A percentile compares a stretch with the other conserved stretches of the same genome.
These are phyloP conservation scores for Drosophila suboccidentalis DNA, from an alignment of 2,888 invertebrate genomes.

Conservation along the genomic window DNA sequence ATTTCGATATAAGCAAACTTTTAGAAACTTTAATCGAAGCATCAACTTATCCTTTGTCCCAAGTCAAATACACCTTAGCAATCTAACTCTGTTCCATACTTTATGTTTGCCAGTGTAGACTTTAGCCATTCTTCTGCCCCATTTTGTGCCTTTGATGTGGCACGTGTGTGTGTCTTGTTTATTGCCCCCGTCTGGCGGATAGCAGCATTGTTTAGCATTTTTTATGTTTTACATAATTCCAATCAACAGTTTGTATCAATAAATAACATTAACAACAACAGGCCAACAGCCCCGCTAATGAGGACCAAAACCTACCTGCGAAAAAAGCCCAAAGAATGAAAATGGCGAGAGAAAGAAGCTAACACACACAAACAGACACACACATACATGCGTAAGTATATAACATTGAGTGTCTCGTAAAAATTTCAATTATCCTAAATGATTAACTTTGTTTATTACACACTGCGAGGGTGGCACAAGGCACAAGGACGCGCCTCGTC, in stretches of 20 bases:
- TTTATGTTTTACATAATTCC: constrained; percentile 60
- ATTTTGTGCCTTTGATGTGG: constrained; percentile 36
- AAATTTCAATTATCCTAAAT: constrained; percentile 84
- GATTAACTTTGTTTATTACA: constrained; percentile 83
- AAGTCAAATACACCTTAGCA: background rate
- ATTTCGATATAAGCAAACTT: background rate
- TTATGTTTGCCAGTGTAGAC: constrained; percentile 5
- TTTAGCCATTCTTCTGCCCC: constrained; percentile 9
- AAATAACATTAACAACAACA: constrained; percentile 45
- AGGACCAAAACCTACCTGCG: constrained; percentile 57
- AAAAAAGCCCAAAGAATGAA: constrained; percentile 8
- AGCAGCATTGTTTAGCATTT: constrained; percentile 30
- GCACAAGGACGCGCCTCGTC: constrained; percentile 17
- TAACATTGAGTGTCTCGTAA: constrained; percentile 78
- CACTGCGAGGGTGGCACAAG: constrained; percentile 27
- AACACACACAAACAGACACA: constrained; percentile 24
- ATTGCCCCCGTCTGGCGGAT: constrained; percentile 17
- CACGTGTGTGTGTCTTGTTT: constrained; percentile 29
- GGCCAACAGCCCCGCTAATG: constrained; percentile 51
- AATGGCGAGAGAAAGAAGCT: background rate
- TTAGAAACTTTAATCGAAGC: background rate
- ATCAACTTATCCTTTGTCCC: background rate
- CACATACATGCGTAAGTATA: constrained; percentile 22
- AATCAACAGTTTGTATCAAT: constrained; percentile 73
- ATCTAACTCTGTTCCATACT: background rate